Conservation (phyloP, 2,113 vertebrate genomes). For the Merops nubicus region DNA sequence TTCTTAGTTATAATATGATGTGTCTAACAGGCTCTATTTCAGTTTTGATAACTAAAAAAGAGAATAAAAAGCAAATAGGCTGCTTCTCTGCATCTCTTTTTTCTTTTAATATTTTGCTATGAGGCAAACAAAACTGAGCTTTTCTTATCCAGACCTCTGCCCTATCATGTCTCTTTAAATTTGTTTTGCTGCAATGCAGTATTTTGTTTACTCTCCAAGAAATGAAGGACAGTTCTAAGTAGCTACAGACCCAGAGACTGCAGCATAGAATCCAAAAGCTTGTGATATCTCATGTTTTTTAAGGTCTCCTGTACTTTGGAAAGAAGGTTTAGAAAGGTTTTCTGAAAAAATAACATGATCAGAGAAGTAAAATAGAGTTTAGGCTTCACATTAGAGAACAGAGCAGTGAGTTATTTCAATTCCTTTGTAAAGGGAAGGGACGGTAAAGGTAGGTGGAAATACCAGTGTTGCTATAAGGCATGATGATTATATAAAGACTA, state of each 20-base stretch:
- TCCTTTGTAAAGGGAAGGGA: not conserved
- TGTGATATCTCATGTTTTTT: not conserved
- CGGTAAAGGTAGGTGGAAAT: not conserved
- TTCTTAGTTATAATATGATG: not conserved
- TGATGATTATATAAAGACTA: not conserved
- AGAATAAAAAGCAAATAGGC: not conserved
- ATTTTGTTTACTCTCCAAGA: constrained; percentile 59
- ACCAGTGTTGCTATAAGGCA: not conserved
- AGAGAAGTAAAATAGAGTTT: not conserved
- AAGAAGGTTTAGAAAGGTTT: not conserved
- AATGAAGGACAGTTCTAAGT: constrained; percentile 40
- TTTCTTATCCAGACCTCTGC: constrained; percentile 34
- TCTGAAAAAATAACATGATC: not conserved
- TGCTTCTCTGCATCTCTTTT: not conserved
- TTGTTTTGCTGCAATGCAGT: constrained; percentile 72
- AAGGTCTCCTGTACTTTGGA: not conserved
- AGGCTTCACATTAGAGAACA: not conserved
- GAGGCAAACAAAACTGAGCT: not conserved
- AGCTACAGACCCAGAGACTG: constrained; percentile 15
- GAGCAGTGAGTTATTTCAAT: not conserved
- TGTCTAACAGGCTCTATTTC: not conserved
- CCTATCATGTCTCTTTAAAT: constrained; percentile 40
- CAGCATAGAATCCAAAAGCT: not conserved
- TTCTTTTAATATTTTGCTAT: constrained; percentile 25
- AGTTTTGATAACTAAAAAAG: not conserved